phyloP scores from a whole-genome alignment of 2,797 vertebrate species.

The Neostethus bicornis region DNA sequence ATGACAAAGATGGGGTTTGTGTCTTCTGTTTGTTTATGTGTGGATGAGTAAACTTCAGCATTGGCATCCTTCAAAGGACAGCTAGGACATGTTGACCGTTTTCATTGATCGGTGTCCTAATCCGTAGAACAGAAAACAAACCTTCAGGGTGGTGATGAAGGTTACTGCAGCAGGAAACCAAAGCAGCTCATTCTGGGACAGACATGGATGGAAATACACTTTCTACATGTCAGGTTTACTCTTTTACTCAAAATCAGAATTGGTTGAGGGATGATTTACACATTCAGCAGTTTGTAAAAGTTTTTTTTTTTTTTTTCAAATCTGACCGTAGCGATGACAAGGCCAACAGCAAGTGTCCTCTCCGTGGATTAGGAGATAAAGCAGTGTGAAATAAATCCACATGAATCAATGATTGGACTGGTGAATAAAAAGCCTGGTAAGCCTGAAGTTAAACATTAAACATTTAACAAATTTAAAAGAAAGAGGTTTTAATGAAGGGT shows the following conservation, averaged over 20 bases:
- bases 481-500: too few species aligned
- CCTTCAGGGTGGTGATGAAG: conserved; percentile 21
- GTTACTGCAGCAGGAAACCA: conserved; percentile 7
- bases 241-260: neutral
- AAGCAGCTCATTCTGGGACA: neutral
- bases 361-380: conserved; percentile 11
- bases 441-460: neutral
- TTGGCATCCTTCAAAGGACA: conserved; percentile 30
- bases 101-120: conserved; percentile 38
- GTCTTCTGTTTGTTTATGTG: neutral
- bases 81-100: conserved; percentile 10
- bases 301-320: conserved; percentile 29
- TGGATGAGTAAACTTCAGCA: conserved; percentile 5
- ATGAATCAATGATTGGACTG: conserved; percentile 16
- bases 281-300: conserved; percentile 27
- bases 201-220: neutral
- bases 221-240: neutral
- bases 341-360: conserved; percentile 16
- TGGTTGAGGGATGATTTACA: conserved; percentile 1
- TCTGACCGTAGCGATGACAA: conserved; percentile 26
- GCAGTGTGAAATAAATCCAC: conserved; percentile 16
- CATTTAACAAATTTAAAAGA: neutral
- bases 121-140: conserved; percentile 30
- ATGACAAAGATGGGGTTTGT: neutral
- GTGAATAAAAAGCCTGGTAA: neutral